Percentiles rank a stretch among this genome's conserved stretches.
phyloP scores from a whole-genome alignment of 2,888 invertebrate species.

The Xestia xanthographa region DNA sequence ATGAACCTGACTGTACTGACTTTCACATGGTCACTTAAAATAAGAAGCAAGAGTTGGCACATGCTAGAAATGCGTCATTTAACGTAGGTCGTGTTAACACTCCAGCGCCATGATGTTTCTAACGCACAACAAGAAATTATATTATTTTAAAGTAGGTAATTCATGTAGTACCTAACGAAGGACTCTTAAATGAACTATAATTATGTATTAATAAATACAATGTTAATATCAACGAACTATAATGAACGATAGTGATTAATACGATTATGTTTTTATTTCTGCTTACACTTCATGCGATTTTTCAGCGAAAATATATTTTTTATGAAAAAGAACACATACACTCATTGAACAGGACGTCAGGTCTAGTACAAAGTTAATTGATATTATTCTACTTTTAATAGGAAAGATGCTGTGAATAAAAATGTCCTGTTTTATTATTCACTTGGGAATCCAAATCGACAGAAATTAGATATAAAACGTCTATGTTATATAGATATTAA shows the following conservation, averaged over 20 bases:
- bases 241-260: slow-evolving; percentile 31
- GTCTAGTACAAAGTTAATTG: slow-evolving; percentile 65
- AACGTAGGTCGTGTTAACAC: slow-evolving; percentile 10
- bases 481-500: slow-evolving; percentile 63
- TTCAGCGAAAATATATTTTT: slow-evolving; percentile 45
- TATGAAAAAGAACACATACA: slow-evolving; percentile 84
- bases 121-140: neutral
- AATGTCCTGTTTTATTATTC: slow-evolving; percentile 82
- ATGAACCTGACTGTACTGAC: slow-evolving; percentile 8
- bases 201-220: slow-evolving; percentile 21
- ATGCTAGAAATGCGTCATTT: neutral
- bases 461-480: slow-evolving; percentile 51
- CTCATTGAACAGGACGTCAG: slow-evolving; percentile 71
- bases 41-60: neutral
- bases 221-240: slow-evolving; percentile 43
- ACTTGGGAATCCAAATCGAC: slow-evolving; percentile 70
- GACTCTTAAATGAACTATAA: slow-evolving; percentile 50
- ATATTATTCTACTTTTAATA: slow-evolving; percentile 63
- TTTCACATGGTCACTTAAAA: neutral
- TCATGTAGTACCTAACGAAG: slow-evolving; percentile 9
- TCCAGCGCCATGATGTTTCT: slow-evolving; percentile 1
- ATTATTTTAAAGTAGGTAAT: neutral
- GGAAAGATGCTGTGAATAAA: slow-evolving; percentile 78
- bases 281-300: slow-evolving; percentile 54
- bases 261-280: slow-evolving; percentile 23